Conservation (phyloP, 1,140 invertebrate genomes). For the Apis dorsata region DNA sequence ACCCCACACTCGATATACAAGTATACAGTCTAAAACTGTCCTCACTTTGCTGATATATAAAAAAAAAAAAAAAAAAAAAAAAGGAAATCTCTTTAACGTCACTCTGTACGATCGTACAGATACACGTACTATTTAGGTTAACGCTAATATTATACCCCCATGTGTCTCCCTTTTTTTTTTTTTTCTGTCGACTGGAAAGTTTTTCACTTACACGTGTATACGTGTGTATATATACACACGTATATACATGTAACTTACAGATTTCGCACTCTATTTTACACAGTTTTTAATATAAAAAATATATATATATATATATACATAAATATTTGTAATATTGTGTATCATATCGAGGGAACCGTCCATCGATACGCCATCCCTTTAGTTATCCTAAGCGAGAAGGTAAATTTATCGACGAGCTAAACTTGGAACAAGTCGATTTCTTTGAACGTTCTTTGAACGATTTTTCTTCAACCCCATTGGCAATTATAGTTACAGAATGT, state of each 20-base stretch:
- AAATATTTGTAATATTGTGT: conserved; percentile 4
- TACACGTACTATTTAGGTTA: conserved; percentile 43
- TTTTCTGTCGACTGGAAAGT: conserved; percentile 26
- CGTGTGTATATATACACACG: background rate
- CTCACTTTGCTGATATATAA: conserved; percentile 18
- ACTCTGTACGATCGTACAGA: conserved; percentile 39
- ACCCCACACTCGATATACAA: conserved; percentile 12
- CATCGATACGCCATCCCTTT: conserved; percentile 11
- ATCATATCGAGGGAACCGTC: background rate
- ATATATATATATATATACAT: background rate
- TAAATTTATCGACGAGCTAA: background rate
- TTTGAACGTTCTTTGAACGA: too few species aligned
- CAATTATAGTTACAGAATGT: background rate
- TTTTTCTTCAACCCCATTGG: background rate
- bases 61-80: conserved; percentile 45
- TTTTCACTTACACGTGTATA: background rate
- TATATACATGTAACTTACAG: conserved; percentile 32
- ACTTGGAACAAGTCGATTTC: background rate
- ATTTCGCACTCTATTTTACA: conserved; percentile 35
- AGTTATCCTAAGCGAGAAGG: background rate
- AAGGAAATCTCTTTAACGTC: conserved; percentile 34
- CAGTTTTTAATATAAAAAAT: background rate
- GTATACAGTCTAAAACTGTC: conserved; percentile 15
- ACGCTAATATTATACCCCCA: conserved; percentile 54
- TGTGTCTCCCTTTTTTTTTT: conserved; percentile 35